Evolutionary conservation across 2,888 invertebrate genomes (phyloP), one percentile per base, ranked within the genome.

Genomic region (Cheilosia soror): DNA sequence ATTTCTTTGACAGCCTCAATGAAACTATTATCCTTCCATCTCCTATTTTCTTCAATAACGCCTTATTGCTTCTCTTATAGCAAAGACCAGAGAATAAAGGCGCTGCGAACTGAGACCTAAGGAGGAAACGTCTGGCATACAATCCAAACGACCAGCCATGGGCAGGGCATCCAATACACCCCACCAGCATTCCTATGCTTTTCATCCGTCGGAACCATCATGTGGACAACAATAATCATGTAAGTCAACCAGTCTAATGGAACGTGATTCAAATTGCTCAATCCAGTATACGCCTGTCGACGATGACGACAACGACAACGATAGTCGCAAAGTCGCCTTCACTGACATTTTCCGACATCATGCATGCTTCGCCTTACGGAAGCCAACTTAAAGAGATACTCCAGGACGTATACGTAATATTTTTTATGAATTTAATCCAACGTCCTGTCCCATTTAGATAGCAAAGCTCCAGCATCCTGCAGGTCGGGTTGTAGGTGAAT

Each of bases 361-460:
- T 66, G 51, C 53, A 66, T 51, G n/a, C 20, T 20, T 40, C 11
- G 20, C 20, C 11, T 42, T 20, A 31, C 15, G 53, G 53, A 83
- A 75, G 75, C 75, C 58, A 66, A 60, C 79, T 84, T 84, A 55
- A 79, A 76, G 75, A 33, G 69, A 65, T 75, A 79, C 60, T 57
- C 55, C 55, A n/a, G 62, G 62, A 63, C 71, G 66, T 80, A 80
- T 77, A 85, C 76, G 76, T 80, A 80, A 63, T 72, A 33, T 77
- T 85, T 85, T 79, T 85, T 85, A 85, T 77, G 80, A 80, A 80
- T 85, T 80, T 80, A 85, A 85, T 85, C 85, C 85, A 77, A 80
- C 85, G 68, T 72, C 60, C 75, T 84, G 84, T 79, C 63, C 84
- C 79, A 84, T 84, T 84, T 75, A 84, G 84, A 84, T 84, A 84